Evolutionary conservation across 1,140 invertebrate genomes (phyloP).

Genomic region (Chironomus striatipennis): DNA sequence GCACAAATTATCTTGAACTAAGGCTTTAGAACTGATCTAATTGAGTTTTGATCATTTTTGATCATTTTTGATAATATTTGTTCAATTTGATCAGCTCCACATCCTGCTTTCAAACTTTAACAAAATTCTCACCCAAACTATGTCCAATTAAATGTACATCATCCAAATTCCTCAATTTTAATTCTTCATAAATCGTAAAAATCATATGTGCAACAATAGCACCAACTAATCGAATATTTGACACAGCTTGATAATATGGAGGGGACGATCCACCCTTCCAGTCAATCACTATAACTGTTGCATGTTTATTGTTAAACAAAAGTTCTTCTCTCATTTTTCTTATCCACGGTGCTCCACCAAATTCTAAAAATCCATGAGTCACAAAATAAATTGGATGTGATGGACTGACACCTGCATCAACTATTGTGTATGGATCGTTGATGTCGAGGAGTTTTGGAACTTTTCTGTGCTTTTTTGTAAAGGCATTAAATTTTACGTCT

Average conservation of each 20-base stretch:
- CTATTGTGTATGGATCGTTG: slow-evolving; percentile 52
- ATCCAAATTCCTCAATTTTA: slow-evolving; percentile 45
- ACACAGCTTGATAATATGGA: slow-evolving; percentile 82
- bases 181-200: slow-evolving; percentile 46
- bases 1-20: too few relatives aligned
- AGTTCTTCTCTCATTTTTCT: slow-evolving; percentile 48
- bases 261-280: slow-evolving; percentile 78
- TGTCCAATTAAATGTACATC: slow-evolving; percentile 82
- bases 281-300: slow-evolving; percentile 68
- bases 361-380: slow-evolving; percentile 77
- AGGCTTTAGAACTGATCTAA: too few relatives aligned
- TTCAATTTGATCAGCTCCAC: background rate
- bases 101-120: background rate
- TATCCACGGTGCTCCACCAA: slow-evolving; percentile 71
- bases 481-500: slow-evolving; percentile 47
- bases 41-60: too few relatives aligned
- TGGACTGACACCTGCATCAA: slow-evolving; percentile 48
- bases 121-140: slow-evolving; percentile 59
- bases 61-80: too few relatives aligned
- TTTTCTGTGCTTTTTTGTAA: slow-evolving; percentile 44
- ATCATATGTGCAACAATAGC: slow-evolving; percentile 68
- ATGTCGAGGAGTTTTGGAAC: slow-evolving; percentile 52
- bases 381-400: slow-evolving; percentile 62
- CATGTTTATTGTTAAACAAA: slow-evolving; percentile 53
- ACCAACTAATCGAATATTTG: slow-evolving; percentile 80